Evolutionary conservation across 2,888 invertebrate genomes (phyloP).

Genomic region (Callyntrura guangdongensis): DNA sequence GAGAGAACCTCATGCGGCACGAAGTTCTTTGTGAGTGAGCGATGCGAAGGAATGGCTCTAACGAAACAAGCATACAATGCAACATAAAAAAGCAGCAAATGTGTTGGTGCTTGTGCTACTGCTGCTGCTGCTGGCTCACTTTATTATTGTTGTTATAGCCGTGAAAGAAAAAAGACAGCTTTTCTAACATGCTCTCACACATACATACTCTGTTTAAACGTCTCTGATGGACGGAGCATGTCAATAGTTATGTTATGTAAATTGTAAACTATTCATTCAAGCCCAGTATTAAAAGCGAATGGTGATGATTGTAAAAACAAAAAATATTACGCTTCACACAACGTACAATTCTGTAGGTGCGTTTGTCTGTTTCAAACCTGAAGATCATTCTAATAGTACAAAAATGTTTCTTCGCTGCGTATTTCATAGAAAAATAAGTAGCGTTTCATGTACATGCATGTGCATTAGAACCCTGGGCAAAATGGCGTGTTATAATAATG

Average conservation of each 20-base stretch:
- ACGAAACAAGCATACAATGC: slow-evolving; percentile 12
- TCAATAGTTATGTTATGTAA: slow-evolving; percentile 65
- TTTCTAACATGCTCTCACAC: slow-evolving; percentile 16
- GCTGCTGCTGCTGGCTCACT: slow-evolving; percentile 36
- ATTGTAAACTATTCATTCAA: slow-evolving; percentile 33
- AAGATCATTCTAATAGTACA: background rate
- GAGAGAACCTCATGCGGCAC: slow-evolving; percentile 70
- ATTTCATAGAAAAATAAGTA: background rate
- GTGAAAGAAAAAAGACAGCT: slow-evolving; percentile 58
- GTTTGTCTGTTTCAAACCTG: slow-evolving; percentile 16
- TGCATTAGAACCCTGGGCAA: background rate
- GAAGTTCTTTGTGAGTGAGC: slow-evolving; percentile 51
- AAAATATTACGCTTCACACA: too few species aligned
- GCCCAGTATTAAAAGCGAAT: background rate
- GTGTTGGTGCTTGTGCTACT: slow-evolving; percentile 6
- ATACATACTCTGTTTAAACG: slow-evolving; percentile 9
- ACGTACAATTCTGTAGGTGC: background rate
- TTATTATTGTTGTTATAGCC: slow-evolving; percentile 29
- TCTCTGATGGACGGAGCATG: slow-evolving; percentile 58
- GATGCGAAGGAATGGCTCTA: slow-evolving; percentile 41
- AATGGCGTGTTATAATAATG: slow-evolving; percentile 14
- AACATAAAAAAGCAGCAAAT: slow-evolving; percentile 43
- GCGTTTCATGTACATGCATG: slow-evolving; percentile 24
- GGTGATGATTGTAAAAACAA: slow-evolving; percentile 27
- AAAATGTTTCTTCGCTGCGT: background rate